These are phyloP conservation scores for Psittacula derbiana DNA, from an alignment of 2,797 vertebrate species.

Conservation along the genomic window DNA sequence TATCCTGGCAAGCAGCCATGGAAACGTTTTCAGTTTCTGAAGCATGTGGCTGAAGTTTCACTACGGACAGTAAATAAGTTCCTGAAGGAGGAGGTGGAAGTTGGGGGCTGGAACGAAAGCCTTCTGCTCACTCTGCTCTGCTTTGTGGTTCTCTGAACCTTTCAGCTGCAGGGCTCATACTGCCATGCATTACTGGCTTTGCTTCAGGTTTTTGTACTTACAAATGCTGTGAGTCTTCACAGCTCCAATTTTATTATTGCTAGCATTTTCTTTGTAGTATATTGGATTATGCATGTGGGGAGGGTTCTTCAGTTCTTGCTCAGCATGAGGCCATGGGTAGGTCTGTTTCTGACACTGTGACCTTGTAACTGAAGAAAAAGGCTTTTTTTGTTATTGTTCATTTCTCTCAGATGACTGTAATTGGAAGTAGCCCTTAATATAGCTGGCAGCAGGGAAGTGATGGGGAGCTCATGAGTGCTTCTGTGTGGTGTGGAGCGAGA, in stretches of 20 bases:
- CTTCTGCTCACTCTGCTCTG: accelerated
- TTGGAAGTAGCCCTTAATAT: neutral
- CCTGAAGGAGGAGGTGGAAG: neutral
- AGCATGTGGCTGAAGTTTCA: neutral
- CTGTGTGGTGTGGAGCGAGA: neutral
- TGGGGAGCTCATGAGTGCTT: too few species aligned
- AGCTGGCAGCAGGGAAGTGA: neutral
- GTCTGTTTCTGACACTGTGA: neutral
- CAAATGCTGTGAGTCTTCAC: neutral
- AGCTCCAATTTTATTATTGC: neutral
- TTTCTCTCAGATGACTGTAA: neutral
- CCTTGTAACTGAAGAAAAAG: neutral
- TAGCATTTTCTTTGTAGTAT: neutral
- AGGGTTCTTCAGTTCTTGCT: neutral
- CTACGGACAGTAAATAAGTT: neutral
- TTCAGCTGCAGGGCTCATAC: accelerated
- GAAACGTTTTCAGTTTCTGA: neutral
- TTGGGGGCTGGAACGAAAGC: neutral
- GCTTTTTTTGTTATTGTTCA: neutral
- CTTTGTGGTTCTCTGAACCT: neutral
- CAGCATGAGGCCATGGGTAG: neutral
- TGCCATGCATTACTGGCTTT: accelerated
- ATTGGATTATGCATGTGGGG: neutral
- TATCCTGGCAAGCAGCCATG: neutral
- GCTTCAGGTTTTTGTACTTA: neutral